phyloP scores from a whole-genome alignment of 1,140 invertebrate genomes.

The Frieseomelitta varia region DNA sequence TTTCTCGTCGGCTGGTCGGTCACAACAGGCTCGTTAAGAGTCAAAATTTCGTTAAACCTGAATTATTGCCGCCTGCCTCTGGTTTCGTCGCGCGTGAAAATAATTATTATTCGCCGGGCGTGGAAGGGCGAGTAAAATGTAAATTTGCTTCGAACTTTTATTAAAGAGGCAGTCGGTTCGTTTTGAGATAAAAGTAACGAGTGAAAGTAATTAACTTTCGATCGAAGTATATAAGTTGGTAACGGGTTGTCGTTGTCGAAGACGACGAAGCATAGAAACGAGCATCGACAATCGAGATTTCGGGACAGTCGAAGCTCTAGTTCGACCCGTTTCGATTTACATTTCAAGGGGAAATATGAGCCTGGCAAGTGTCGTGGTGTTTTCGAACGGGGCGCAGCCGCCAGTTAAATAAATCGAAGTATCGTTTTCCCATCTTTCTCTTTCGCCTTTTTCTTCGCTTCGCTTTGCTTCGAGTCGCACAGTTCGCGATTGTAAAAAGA shows the following conservation, averaged over 20 bases:
- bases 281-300: too few species aligned
- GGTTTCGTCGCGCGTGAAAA: background rate
- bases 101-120: background rate
- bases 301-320: too few species aligned
- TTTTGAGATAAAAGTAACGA: background rate
- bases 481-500: background rate
- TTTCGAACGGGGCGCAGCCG: background rate
- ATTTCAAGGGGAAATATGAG: background rate
- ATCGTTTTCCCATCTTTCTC: background rate
- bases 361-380: background rate
- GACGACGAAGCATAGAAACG: too few species aligned
- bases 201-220: too few species aligned
- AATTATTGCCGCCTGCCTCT: background rate
- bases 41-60: background rate
- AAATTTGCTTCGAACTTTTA: background rate
- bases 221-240: too few species aligned
- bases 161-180: background rate
- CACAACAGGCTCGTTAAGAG: background rate
- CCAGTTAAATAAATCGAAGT: slow-evolving; percentile 3
- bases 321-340: background rate
- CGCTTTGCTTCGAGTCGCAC: background rate
- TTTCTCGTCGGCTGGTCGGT: background rate
- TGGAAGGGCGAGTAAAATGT: background rate
- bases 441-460: background rate
- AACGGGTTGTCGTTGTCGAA: too few species aligned